Conservation (phyloP, 2,888 invertebrate genomes). For the Sarcophaga rosellei region DNA sequence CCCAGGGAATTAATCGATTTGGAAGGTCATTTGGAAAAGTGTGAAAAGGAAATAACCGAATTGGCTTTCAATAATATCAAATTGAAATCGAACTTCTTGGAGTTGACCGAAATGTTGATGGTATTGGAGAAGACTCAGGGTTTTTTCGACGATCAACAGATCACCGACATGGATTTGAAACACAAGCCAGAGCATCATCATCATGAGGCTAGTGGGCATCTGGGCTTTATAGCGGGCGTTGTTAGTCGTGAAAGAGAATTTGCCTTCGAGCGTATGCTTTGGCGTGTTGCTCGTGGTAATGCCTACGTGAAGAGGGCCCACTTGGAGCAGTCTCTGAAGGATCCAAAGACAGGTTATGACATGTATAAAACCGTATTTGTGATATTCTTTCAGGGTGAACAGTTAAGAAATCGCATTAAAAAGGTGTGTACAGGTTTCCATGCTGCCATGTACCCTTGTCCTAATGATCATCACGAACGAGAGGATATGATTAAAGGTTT, state of each 20-base stretch:
- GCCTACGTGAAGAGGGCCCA: constrained; percentile 91
- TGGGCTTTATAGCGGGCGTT: constrained; percentile 93
- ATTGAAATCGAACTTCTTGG: constrained; percentile 95
- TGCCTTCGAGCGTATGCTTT: constrained; percentile 92
- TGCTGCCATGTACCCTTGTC: constrained; percentile 93
- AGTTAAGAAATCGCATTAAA: constrained; percentile 90
- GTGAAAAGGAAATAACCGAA: constrained; percentile 97
- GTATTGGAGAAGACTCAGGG: constrained; percentile 95
- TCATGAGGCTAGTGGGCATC: constrained; percentile 82
- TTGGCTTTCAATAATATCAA: constrained; percentile 97
- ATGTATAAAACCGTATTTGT: constrained; percentile 93
- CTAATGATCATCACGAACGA: constrained; percentile 89
- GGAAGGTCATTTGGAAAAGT: constrained; percentile 95
- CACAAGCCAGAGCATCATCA: constrained; percentile 79
- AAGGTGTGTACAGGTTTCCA: constrained; percentile 95
- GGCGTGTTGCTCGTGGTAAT: constrained; percentile 94
- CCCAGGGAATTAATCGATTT: constrained; percentile 91
- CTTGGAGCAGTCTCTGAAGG: constrained; percentile 88
- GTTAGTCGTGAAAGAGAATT: constrained; percentile 90
- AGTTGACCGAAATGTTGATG: constrained; percentile 94
- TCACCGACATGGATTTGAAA: constrained; percentile 77
- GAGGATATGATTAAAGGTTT: constrained; percentile 93
- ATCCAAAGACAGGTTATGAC: constrained; percentile 87
- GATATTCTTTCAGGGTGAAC: constrained; percentile 92
- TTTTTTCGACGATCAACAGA: constrained; percentile 80